phyloP scores from a whole-genome alignment of 2,113 vertebrate genomes.

The Proteles cristata region DNA sequence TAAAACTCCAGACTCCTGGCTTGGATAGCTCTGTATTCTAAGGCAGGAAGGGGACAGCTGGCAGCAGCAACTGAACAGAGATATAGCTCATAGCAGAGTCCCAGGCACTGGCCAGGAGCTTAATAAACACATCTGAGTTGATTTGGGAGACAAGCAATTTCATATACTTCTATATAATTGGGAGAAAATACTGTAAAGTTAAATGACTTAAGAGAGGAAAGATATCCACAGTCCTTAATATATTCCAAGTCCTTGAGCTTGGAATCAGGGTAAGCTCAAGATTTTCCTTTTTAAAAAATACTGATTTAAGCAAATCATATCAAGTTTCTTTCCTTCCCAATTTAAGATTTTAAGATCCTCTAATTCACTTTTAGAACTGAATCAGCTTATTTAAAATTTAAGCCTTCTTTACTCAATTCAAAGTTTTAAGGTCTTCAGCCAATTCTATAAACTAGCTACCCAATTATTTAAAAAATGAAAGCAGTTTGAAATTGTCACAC shows the following conservation, averaged over 20 bases:
- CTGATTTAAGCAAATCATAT: not conserved
- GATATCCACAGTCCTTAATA: not conserved
- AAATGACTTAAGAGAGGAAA: constrained; percentile 30
- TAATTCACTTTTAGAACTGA: not conserved
- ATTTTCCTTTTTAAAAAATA: not conserved
- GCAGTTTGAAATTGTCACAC: constrained; percentile 18
- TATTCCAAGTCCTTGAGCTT: not conserved
- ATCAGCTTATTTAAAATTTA: not conserved
- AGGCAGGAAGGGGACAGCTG: not conserved
- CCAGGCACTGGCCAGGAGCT: not conserved
- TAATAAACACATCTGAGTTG: not conserved
- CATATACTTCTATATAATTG: not conserved
- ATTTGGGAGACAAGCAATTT: constrained; percentile 13
- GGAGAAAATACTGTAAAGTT: not conserved
- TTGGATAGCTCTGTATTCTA: not conserved
- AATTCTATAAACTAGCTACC: not conserved
- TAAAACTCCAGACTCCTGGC: not conserved
- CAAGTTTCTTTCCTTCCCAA: not conserved
- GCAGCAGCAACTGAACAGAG: not conserved
- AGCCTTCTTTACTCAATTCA: not conserved
- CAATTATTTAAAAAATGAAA: constrained; percentile 51
- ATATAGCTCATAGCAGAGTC: not conserved
- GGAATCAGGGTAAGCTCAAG: not conserved
- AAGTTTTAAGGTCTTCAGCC: not conserved
- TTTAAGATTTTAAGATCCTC: not conserved